These are phyloP conservation scores for Pipistrellus pipistrellus DNA, from an alignment of 2,797 vertebrate species.

Conservation along the genomic window DNA sequence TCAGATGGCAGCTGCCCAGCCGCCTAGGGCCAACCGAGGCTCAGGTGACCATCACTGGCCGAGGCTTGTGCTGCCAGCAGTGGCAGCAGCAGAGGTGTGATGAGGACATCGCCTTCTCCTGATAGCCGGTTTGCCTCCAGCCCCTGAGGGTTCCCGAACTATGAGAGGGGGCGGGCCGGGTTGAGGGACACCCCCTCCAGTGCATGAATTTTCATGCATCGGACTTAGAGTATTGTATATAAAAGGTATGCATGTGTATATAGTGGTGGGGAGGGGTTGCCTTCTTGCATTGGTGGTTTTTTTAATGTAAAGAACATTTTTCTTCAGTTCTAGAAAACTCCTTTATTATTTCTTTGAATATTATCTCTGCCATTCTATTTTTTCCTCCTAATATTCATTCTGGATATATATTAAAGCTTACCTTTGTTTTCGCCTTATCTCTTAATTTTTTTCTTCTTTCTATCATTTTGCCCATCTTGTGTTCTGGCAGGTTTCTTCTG, in stretches of 20 bases:
- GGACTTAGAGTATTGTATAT: background rate
- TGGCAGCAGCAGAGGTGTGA: too few relatives aligned
- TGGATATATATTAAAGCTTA: background rate
- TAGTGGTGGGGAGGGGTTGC: background rate
- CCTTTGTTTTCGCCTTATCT: background rate
- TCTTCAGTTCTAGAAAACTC: conserved; percentile 33
- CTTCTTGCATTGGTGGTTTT: conserved; percentile 36
- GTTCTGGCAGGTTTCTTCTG: conserved; percentile 24
- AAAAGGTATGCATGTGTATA: background rate
- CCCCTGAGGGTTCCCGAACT: too few relatives aligned
- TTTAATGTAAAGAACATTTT: conserved; percentile 54
- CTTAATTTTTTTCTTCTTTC: conserved; percentile 1
- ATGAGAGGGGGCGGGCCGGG: too few relatives aligned
- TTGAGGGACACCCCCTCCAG: too few relatives aligned
- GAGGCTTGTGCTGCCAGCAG: too few relatives aligned
- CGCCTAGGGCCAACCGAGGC: too few relatives aligned
- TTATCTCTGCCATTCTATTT: background rate
- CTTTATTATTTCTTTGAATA: background rate
- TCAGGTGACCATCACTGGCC: too few relatives aligned
- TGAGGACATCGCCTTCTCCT: too few relatives aligned
- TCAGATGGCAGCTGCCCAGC: too few relatives aligned
- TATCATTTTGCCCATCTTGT: background rate
- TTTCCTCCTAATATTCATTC: conserved; percentile 26
- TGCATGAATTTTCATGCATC: too few relatives aligned
- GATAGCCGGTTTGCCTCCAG: too few relatives aligned